A percentile compares a stretch with the other conserved stretches of the same genome.
Evolutionary conservation across 2,797 vertebrate genomes (phyloP).

Genomic region (Eulemur coronatus): DNA sequence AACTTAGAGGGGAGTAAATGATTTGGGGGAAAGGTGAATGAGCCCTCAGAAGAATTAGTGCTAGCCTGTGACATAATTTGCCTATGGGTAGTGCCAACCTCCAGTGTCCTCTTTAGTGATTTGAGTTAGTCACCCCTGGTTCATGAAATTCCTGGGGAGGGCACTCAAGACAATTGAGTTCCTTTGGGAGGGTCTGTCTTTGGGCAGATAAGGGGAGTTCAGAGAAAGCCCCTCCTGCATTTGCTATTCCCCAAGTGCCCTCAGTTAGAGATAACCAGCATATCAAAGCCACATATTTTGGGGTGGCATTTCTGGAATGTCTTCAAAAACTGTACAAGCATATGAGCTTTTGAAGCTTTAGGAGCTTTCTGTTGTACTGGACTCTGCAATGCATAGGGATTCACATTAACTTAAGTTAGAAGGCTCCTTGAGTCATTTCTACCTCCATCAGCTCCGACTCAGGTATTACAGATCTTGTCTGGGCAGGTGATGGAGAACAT

Average conservation of each 20-base stretch:
- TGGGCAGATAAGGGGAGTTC: neutral
- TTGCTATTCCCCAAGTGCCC: neutral
- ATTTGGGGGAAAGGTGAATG: neutral
- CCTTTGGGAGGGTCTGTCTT: neutral
- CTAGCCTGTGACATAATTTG: neutral
- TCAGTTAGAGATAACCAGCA: neutral
- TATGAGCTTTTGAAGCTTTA: neutral
- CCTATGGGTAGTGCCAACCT: neutral
- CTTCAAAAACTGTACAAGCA: neutral
- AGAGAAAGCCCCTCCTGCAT: neutral
- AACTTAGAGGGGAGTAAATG: neutral
- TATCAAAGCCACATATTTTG: neutral
- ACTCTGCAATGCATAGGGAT: neutral
- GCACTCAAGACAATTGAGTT: neutral
- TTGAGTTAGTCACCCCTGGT: neutral
- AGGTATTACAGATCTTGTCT: neutral
- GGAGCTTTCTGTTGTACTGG: neutral
- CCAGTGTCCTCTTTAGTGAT: neutral
- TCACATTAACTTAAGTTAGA: neutral
- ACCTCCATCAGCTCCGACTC: neutral
- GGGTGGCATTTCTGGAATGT: neutral
- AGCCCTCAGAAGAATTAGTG: neutral
- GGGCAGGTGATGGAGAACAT: neutral
- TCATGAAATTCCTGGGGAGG: neutral
- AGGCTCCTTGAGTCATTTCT: neutral